Conservation (phyloP, 2,797 vertebrate species). For the Craterocephalus amniculus region DNA sequence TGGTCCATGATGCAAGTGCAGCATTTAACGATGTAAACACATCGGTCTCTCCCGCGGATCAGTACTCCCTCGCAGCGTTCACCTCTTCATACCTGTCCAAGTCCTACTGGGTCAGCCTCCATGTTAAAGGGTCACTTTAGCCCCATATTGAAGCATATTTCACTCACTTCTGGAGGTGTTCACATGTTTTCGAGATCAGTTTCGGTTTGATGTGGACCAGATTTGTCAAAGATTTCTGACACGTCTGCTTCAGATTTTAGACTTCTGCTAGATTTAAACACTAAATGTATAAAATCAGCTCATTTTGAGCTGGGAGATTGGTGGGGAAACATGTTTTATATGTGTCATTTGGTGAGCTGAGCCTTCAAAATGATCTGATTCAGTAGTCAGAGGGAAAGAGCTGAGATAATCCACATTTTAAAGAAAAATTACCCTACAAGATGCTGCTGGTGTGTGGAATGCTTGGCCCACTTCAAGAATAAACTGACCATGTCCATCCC, state of each 20-base stretch:
- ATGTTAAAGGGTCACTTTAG: slow-evolving; percentile 6
- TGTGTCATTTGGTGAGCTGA: slow-evolving; percentile 5
- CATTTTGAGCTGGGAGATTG: background rate
- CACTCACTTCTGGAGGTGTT: background rate
- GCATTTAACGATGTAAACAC: slow-evolving; percentile 26
- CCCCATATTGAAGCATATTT: background rate
- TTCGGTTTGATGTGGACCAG: background rate
- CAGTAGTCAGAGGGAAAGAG: background rate
- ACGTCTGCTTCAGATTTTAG: slow-evolving; percentile 11
- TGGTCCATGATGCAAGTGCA: slow-evolving; percentile 13
- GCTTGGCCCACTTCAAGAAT: too few species aligned
- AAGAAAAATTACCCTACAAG: too few species aligned
- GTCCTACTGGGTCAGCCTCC: background rate
- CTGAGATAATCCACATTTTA: too few species aligned
- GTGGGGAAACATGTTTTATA: background rate
- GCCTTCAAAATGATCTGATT: background rate
- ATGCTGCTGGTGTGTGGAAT: too few species aligned
- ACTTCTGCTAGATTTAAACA: too few species aligned
- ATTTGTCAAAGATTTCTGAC: background rate
- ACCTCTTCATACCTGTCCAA: slow-evolving; percentile 12
- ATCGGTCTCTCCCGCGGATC: background rate
- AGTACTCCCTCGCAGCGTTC: background rate
- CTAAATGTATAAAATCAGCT: background rate
- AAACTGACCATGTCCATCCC: too few species aligned
- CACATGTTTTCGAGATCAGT: background rate